Percentiles rank a stretch among this genome's conserved stretches.
Evolutionary conservation across 2,888 invertebrate species (phyloP).

Genomic region (Acronicta leporina): DNA sequence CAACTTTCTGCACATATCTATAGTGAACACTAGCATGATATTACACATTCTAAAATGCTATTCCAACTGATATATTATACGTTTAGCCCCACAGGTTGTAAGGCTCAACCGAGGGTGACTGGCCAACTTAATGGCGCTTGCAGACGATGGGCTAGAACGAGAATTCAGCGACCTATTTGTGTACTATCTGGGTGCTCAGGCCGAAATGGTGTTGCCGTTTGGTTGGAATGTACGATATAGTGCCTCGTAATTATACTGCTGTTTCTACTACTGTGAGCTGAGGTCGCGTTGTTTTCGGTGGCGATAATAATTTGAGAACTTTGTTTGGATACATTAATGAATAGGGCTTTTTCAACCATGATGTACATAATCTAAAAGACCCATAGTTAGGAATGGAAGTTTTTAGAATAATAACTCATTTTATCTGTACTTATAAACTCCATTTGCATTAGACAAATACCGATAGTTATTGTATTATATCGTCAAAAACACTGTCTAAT

Average conservation of each 20-base stretch:
- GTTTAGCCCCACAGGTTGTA: conserved; percentile 11
- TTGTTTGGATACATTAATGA: not conserved
- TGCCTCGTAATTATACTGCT: conserved; percentile 29
- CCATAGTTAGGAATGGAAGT: no score
- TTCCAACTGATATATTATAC: not conserved
- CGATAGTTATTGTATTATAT: no score
- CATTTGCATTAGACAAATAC: no score
- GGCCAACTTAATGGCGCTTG: conserved; percentile 38
- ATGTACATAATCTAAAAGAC: no score
- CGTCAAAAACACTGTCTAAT: no score
- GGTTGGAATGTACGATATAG: conserved; percentile 29
- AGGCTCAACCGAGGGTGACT: conserved; percentile 38
- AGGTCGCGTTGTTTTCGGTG: not conserved
- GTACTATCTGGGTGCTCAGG: conserved; percentile 20
- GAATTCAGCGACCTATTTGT: conserved; percentile 38
- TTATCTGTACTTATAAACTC: no score
- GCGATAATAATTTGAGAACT: not conserved
- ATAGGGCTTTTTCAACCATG: no score
- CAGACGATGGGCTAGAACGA: conserved; percentile 19
- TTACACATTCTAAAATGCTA: conserved; percentile 8
- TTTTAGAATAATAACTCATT: no score
- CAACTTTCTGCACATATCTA: no score
- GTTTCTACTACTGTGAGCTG: conserved; percentile 9
- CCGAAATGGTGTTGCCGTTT: conserved; percentile 20
- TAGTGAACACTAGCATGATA: not conserved